Evolutionary conservation across 1,140 invertebrate species (phyloP).

Genomic region (Thaumatotibia leucotreta): DNA sequence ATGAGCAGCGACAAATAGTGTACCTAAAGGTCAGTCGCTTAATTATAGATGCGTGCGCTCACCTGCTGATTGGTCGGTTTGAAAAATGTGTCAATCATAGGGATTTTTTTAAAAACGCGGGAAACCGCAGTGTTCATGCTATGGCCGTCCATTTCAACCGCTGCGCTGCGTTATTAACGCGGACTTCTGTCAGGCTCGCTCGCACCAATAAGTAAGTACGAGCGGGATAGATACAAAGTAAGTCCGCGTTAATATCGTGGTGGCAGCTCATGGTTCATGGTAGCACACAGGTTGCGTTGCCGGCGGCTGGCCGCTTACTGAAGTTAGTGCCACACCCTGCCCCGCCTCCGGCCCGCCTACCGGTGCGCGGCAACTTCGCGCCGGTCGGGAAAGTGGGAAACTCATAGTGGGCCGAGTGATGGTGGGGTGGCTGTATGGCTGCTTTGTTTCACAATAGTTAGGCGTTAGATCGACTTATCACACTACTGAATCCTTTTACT

Average conservation of each 20-base stretch:
- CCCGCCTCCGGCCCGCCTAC: constrained; percentile 58
- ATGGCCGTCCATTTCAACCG: too few relatives aligned
- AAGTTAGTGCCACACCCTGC: constrained; percentile 30
- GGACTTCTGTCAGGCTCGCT: too few relatives aligned
- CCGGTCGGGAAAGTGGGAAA: constrained; percentile 59
- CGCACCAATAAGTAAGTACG: too few relatives aligned
- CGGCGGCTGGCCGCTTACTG: constrained; percentile 26
- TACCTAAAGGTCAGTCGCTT: constrained; percentile 60
- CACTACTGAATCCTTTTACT: too few relatives aligned
- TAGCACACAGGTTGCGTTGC: constrained; percentile 28
- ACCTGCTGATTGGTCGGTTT: constrained; percentile 45
- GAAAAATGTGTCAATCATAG: neutral
- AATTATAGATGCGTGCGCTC: constrained; percentile 49
- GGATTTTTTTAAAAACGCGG: constrained; percentile 30
- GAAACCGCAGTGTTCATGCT: too few relatives aligned
- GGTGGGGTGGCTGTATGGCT: constrained; percentile 28
- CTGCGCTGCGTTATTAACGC: too few relatives aligned
- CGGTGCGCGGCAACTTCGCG: constrained; percentile 51
- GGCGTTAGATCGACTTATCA: too few relatives aligned
- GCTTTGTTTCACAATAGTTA: neutral
- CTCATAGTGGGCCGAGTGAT: constrained; percentile 36
- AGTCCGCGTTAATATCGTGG: too few relatives aligned
- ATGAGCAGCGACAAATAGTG: constrained; percentile 64
- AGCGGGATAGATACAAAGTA: too few relatives aligned
- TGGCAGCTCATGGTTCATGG: too few relatives aligned